Conservation (phyloP, 2,888 invertebrate species). For the Salpingus planirostris region DNA sequence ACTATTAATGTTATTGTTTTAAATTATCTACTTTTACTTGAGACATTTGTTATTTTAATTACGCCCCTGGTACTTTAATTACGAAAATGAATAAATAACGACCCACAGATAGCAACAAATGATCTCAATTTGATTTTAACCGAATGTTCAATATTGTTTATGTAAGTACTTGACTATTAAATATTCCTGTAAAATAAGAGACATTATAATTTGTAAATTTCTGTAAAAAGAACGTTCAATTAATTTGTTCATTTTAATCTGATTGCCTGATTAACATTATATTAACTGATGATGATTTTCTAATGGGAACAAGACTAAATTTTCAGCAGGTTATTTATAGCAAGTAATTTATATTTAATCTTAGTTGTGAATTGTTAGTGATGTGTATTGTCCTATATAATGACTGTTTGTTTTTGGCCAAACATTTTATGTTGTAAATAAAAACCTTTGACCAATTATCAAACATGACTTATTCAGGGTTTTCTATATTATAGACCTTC, state of each 20-base stretch:
- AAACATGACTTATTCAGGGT: conserved; percentile 33
- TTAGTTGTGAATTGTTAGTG: conserved; percentile 34
- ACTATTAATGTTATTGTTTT: conserved; percentile 10
- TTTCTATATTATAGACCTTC: conserved; percentile 36
- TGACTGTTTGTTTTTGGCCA: conserved; percentile 32
- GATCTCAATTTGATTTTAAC: no score
- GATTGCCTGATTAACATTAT: no score
- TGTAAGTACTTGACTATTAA: conserved; percentile 8
- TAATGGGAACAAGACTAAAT: no score
- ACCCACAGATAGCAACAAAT: no score
- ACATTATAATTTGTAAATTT: conserved; percentile 4
- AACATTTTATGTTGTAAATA: conserved; percentile 30
- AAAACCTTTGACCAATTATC: conserved; percentile 30
- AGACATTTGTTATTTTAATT: conserved; percentile 2
- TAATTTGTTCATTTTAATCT: no score
- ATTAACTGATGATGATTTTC: no score
- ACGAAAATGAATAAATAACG: no score
- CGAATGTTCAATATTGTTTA: conserved; percentile 1
- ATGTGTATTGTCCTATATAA: conserved; percentile 26
- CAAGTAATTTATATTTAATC: conserved; percentile 28
- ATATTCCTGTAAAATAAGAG: conserved; percentile 1
- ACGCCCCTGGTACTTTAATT: no score
- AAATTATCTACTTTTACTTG: background rate
- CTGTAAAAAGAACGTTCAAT: conserved; percentile 13
- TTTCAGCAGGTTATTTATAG: conserved; percentile 30